Conservation (phyloP, 2,113 vertebrate genomes). For the Eulemur macaco region DNA sequence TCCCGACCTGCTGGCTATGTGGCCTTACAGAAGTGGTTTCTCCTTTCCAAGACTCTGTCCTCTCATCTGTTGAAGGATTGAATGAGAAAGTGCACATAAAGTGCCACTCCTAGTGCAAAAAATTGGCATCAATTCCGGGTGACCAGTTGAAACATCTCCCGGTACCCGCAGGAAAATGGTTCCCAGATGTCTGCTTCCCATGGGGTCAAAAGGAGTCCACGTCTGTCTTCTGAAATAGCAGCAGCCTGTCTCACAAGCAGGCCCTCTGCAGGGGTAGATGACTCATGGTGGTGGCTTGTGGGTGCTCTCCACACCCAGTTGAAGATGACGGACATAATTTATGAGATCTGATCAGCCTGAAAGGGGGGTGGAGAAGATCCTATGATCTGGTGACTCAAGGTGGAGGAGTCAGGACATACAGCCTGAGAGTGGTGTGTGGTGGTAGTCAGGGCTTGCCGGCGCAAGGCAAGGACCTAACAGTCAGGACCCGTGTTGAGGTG, state of each 20-base stretch:
- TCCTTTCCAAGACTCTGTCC: background rate
- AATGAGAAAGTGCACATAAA: background rate
- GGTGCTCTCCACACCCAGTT: background rate
- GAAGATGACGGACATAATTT: background rate
- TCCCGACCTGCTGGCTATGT: background rate
- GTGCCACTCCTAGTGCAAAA: background rate
- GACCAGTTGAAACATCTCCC: background rate
- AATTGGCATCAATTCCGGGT: background rate
- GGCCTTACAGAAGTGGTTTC: background rate
- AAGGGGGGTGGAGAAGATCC: background rate
- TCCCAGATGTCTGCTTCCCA: background rate
- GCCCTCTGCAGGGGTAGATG: background rate
- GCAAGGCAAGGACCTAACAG: background rate
- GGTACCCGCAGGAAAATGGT: background rate
- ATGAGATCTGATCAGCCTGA: background rate
- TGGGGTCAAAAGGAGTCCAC: background rate
- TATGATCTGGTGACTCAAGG: background rate
- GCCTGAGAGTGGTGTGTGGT: background rate
- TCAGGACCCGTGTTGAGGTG: fast-evolving
- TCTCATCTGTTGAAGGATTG: background rate
- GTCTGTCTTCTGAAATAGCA: background rate
- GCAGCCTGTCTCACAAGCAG: background rate
- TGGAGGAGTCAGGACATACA: background rate
- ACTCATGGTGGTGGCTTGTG: no score
- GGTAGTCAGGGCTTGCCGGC: background rate